These are phyloP conservation scores for Coleophora deauratella DNA, from an alignment of 2,888 invertebrate species.

Conservation along the genomic window DNA sequence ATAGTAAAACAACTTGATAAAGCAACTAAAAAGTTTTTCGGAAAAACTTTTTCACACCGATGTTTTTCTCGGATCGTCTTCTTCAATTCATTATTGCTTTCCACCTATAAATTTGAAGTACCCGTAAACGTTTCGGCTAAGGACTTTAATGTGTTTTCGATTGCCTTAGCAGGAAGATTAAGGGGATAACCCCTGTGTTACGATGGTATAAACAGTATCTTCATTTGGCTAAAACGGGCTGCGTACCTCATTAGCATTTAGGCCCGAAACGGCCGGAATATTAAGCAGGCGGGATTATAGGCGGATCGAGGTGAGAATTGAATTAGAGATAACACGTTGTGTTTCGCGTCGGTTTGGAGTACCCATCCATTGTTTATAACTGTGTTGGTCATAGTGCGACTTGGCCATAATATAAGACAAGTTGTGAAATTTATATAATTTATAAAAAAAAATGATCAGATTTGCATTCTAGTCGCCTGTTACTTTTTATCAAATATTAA, in stretches of 20 bases:
- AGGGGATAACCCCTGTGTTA: constrained; percentile 32
- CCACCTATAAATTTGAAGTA: constrained; percentile 33
- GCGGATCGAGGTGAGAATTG: constrained; percentile 37
- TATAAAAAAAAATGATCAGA: too few relatives aligned
- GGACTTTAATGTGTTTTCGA: constrained; percentile 46
- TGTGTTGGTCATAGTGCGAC: too few relatives aligned
- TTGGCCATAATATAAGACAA: too few relatives aligned
- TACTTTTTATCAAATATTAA: too few relatives aligned
- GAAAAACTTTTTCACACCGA: too few relatives aligned
- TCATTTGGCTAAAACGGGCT: constrained; percentile 39
- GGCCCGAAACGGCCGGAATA: constrained; percentile 38
- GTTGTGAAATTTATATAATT: too few relatives aligned
- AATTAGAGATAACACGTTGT: constrained; percentile 26
- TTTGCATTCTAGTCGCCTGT: too few relatives aligned
- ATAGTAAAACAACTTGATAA: too few relatives aligned
- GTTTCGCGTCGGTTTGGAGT: constrained; percentile 3
- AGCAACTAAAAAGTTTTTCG: too few relatives aligned
- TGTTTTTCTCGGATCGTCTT: too few relatives aligned
- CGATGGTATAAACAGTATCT: constrained; percentile 43
- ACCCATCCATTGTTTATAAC: too few relatives aligned
- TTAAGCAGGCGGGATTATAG: constrained; percentile 38
- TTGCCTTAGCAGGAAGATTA: constrained; percentile 22
- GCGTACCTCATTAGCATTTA: constrained; percentile 46
- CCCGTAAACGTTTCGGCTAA: constrained; percentile 41
- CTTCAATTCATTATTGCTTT: constrained; percentile 1